A percentile compares a stretch with the other conserved stretches of the same genome.
Evolutionary conservation across 2,888 invertebrate genomes (phyloP).

Genomic region (Hedychridium roseum): DNA sequence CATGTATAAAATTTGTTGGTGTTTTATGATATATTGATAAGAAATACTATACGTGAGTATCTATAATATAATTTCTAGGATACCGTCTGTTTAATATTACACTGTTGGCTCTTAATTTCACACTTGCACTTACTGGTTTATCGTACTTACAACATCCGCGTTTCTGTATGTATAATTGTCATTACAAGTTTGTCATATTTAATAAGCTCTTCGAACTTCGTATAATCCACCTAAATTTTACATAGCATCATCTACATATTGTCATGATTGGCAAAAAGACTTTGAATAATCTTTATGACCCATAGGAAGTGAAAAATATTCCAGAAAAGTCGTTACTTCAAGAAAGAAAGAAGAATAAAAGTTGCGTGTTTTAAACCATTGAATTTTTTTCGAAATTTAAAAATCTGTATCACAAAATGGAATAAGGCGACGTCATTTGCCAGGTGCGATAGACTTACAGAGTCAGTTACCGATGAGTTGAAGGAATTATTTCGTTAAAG

Average conservation of each 20-base stretch:
- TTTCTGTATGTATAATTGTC: slow-evolving; percentile 47
- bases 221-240: slow-evolving; percentile 31
- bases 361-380: not conserved
- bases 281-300: too few relatives aligned
- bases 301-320: too few relatives aligned
- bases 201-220: slow-evolving; percentile 52
- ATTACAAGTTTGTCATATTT: slow-evolving; percentile 54
- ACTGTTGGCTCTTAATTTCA: slow-evolving; percentile 38
- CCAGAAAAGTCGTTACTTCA: not conserved
- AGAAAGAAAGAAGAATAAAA: not conserved
- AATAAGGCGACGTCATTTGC: too few relatives aligned
- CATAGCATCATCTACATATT: slow-evolving; percentile 46
- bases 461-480: slow-evolving; percentile 33
- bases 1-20: slow-evolving; percentile 13
- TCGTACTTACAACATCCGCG: slow-evolving; percentile 33
- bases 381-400: slow-evolving; percentile 6
- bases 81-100: slow-evolving; percentile 47
- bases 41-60: slow-evolving; percentile 48
- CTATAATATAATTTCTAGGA: slow-evolving; percentile 35
- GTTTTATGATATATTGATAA: slow-evolving; percentile 27
- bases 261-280: slow-evolving; percentile 46
- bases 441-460: too few relatives aligned
- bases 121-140: slow-evolving; percentile 24
- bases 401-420: slow-evolving; percentile 26
- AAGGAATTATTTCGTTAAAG: slow-evolving; percentile 42